phyloP scores from a whole-genome alignment of 1,140 invertebrate genomes.

The Plectrocnemia conspersa region DNA sequence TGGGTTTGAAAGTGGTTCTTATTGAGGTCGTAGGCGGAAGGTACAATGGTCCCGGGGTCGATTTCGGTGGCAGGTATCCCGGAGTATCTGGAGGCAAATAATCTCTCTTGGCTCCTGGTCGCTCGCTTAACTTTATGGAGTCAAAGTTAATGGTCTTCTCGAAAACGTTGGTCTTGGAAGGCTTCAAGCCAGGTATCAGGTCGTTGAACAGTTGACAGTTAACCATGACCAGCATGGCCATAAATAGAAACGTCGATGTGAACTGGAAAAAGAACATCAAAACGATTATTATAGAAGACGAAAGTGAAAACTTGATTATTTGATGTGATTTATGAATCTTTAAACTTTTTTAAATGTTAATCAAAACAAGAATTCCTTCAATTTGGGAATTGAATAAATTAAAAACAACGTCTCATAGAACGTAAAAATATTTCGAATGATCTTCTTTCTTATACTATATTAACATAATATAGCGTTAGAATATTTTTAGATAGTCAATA shows the following conservation, averaged over 20 bases:
- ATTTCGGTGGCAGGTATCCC: neutral
- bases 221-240: conserved; percentile 1
- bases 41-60: conserved; percentile 17
- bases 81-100: conserved; percentile 3
- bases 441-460: no score
- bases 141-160: conserved; percentile 20
- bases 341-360: no score
- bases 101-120: conserved; percentile 9
- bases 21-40: conserved; percentile 11
- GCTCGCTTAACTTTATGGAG: conserved; percentile 2
- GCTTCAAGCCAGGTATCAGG: neutral
- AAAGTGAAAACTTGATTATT: no score
- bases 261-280: conserved; percentile 11
- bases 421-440: no score
- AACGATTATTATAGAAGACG: no score
- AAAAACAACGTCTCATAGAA: no score
- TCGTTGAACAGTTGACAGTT: conserved; percentile 25
- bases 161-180: neutral
- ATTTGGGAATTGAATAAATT: no score
- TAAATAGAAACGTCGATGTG: neutral
- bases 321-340: no score
- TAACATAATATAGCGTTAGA: no score
- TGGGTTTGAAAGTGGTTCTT: neutral
- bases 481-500: no score
- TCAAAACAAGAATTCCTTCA: no score